phyloP scores from a whole-genome alignment of 2,113 vertebrate species.

The Seriola rivoliana region DNA sequence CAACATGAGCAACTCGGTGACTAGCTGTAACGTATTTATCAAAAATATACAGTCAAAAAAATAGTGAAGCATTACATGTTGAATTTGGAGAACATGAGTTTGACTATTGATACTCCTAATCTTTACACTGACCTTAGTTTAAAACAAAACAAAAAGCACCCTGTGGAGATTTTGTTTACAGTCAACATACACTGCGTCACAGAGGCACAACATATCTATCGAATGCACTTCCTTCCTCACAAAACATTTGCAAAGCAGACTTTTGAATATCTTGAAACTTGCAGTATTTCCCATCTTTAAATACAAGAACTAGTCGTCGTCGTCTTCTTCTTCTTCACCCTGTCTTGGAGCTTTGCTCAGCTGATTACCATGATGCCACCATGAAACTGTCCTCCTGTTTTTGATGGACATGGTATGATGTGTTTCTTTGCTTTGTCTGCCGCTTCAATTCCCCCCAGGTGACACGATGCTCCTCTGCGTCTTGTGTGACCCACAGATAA shows the following conservation, averaged over 20 bases:
- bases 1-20: background rate
- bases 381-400: too few relatives aligned
- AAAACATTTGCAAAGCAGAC: background rate
- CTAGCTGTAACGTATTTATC: background rate
- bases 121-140: background rate
- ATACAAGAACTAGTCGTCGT: background rate
- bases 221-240: background rate
- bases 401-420: too few relatives aligned
- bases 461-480: background rate
- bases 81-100: background rate
- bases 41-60: background rate
- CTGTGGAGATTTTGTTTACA: background rate
- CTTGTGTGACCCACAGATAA: background rate
- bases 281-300: background rate
- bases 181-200: background rate
- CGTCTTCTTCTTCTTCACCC: background rate
- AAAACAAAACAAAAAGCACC: background rate
- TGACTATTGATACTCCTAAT: conserved; percentile 1
- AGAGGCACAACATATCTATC: too few relatives aligned
- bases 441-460: background rate
- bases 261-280: conserved; percentile 1
- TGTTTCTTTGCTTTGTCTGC: too few relatives aligned
- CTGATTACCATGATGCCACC: background rate
- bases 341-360: background rate
- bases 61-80: background rate